Percentiles rank a stretch among this genome's conserved stretches.
Conservation (phyloP, 2,113 vertebrate species). For the Trematocara nigrifrons region DNA sequence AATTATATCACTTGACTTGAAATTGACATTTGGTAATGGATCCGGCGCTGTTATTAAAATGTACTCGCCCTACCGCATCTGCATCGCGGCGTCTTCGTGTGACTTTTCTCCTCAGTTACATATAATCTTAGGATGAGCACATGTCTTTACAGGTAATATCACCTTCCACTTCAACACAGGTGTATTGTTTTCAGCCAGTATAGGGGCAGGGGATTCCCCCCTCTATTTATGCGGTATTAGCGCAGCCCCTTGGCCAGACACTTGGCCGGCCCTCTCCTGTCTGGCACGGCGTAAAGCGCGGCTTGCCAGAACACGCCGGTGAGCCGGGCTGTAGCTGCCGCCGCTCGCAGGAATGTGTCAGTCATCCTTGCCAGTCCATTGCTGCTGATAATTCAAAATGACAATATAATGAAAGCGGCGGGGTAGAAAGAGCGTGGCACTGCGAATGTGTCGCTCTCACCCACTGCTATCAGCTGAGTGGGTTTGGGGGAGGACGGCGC, state of each 20-base stretch:
- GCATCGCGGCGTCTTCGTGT: slow-evolving; percentile 21
- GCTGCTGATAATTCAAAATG: slow-evolving; percentile 70
- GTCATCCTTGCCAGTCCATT: slow-evolving; percentile 68
- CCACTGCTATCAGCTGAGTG: slow-evolving; percentile 18
- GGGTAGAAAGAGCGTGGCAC: slow-evolving; percentile 46
- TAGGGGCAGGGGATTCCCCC: slow-evolving; percentile 55
- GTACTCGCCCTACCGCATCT: slow-evolving; percentile 37
- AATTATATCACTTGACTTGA: slow-evolving; percentile 60
- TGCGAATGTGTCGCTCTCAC: slow-evolving; percentile 48
- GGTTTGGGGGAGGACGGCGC: background rate
- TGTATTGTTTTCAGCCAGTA: slow-evolving; percentile 50
- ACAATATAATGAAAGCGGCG: slow-evolving; percentile 68
- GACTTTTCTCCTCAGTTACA: slow-evolving; percentile 44
- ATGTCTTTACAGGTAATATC: slow-evolving; percentile 51
- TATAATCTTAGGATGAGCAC: slow-evolving; percentile 48
- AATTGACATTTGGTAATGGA: slow-evolving; percentile 63
- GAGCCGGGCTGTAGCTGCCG: slow-evolving; percentile 56
- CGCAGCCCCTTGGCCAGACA: slow-evolving; percentile 71
- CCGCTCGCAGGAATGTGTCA: slow-evolving; percentile 65
- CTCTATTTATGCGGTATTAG: slow-evolving; percentile 60
- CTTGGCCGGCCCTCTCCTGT: slow-evolving; percentile 55
- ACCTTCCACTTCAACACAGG: slow-evolving; percentile 45
- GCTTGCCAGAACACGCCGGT: slow-evolving; percentile 70
- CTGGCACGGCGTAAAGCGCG: slow-evolving; percentile 51
- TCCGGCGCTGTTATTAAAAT: slow-evolving; percentile 57